Percentiles rank a stretch among this genome's conserved stretches.
Evolutionary conservation across 2,113 vertebrate genomes (phyloP).

Genomic region (Bucco capensis): DNA sequence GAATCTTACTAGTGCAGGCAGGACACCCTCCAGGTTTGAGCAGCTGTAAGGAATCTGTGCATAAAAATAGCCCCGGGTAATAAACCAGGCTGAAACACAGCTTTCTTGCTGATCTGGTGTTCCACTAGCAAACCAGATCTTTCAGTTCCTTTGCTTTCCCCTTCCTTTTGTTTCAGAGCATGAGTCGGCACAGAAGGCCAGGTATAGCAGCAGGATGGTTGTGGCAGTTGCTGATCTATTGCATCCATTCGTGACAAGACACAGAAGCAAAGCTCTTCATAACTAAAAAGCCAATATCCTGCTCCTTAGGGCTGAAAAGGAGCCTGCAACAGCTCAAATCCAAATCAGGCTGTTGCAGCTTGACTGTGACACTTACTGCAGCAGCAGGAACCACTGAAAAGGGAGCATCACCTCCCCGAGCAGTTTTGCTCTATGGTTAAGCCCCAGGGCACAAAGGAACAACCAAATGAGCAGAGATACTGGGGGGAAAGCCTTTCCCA

Average conservation of each 20-base stretch:
- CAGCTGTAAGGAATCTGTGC: not conserved
- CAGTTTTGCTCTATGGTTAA: not conserved
- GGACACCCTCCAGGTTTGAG: not conserved
- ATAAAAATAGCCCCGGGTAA: not conserved
- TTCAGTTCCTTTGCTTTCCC: not conserved
- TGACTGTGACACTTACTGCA: not conserved
- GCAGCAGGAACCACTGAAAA: not conserved
- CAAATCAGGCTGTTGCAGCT: not conserved
- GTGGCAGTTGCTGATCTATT: not conserved
- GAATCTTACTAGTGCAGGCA: not conserved
- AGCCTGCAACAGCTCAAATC: not conserved
- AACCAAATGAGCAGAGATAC: not conserved
- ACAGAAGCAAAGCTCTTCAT: not conserved
- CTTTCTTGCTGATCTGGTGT: not conserved
- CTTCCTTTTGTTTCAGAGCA: not conserved
- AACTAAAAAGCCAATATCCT: not conserved
- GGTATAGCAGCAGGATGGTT: rapidly evolving
- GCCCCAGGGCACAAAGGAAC: not conserved
- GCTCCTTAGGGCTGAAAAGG: not conserved
- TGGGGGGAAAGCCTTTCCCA: not conserved
- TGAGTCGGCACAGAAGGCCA: not conserved
- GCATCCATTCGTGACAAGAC: not conserved
- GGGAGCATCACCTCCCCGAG: not conserved
- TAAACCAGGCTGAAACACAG: not conserved
- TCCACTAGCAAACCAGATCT: not conserved